Base-by-base conservation (phyloP, 2,888 invertebrate genomes). In the Ochropleura plecta region DNA sequence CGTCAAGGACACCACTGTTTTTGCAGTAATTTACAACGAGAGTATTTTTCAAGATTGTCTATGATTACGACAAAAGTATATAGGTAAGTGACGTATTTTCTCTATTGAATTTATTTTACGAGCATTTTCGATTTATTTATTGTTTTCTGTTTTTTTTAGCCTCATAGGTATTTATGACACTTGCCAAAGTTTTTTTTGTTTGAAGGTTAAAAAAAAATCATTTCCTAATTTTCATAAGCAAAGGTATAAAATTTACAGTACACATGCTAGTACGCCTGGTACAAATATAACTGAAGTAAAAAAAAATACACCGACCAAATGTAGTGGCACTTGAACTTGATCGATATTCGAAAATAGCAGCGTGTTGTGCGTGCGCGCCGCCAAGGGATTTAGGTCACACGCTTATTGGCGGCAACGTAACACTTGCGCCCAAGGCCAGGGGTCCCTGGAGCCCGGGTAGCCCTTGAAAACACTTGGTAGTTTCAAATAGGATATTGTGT, bases 381-480 rank as follows among this genome's bases (percentile, higher is more conserved):
- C 89, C 88, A 82, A 90, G 86, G 89, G 92, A 96, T 94, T 93
- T 95, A 90, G 96, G 96, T 96, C 96, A 96, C 92, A 94, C 92
- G 94, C 92, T 93, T 91, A 94, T 94, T 95, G 92, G 90, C 91
- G 88, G 94, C 92, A 93, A 94, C 91, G 88, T 89, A 90, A 93
- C 92, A 93, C 93, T 92, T 86, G 84, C 86, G 88, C 88, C 92
- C 96, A 95, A 95, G 95, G 95, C 88, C 94, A 88, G 76, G 77
- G 78, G 85, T 85, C 88, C 84, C 86, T 85, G 83, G 79, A 86
- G 79, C 81, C 49, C 42, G 53, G 18, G 10, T 44, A 84, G 71
- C 69, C 67, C 62, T 76, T 70, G 64, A 62, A 48, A n/a, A 44
- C 57, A 69, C 62, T 73, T 57, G 53, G 55, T 18, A 40, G 57